Conservation (phyloP, 2,113 vertebrate species). For the Todiramphus saurophagus region DNA sequence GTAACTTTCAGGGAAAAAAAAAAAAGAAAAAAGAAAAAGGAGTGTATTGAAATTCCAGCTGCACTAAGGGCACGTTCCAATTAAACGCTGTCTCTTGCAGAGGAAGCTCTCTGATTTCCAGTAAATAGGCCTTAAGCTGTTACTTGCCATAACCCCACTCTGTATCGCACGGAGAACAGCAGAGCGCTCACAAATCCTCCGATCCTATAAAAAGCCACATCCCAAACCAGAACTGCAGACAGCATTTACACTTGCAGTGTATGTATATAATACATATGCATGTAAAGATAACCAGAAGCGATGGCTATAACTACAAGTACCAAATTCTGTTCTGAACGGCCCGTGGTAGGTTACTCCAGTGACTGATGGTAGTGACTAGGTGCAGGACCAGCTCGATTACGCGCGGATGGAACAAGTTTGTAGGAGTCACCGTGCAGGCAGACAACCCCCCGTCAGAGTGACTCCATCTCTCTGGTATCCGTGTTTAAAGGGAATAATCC, state of each 20-base stretch:
- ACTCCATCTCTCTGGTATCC: background rate
- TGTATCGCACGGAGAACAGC: background rate
- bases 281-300: background rate
- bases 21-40: background rate
- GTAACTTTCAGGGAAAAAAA: background rate
- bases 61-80: background rate
- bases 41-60: background rate
- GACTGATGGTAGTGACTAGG: fast-evolving
- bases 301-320: background rate
- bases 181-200: background rate
- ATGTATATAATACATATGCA: background rate
- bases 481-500: background rate
- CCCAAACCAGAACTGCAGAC: background rate
- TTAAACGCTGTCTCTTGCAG: background rate
- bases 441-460: background rate
- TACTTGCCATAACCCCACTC: background rate
- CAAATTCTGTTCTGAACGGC: background rate
- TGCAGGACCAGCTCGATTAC: background rate
- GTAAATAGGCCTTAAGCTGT: background rate
- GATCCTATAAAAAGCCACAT: background rate
- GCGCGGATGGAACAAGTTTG: background rate
- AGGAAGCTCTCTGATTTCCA: background rate
- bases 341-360: background rate
- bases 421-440: background rate
- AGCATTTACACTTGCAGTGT: background rate